phyloP scores from a whole-genome alignment of 2,888 invertebrate species.

The Eupelmus urozonus region DNA sequence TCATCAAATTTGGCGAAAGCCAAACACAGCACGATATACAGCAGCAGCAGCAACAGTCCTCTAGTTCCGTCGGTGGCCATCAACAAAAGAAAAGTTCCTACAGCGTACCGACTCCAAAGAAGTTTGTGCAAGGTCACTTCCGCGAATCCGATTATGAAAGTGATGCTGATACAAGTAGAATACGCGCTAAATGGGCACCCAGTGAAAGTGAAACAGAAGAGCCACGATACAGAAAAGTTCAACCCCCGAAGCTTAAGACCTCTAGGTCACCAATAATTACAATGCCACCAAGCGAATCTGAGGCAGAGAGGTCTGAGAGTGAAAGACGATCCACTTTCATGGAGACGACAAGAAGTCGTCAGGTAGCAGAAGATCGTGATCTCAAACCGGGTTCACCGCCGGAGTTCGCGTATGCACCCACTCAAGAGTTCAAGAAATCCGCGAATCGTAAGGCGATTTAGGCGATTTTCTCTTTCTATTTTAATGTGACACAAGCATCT shows the following conservation, averaged over 20 bases:
- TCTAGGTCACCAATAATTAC: conserved; percentile 79
- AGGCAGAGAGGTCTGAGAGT: conserved; percentile 75
- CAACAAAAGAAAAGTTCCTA: conserved; percentile 62
- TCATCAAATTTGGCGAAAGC: conserved; percentile 83
- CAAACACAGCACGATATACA: conserved; percentile 44
- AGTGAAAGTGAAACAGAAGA: conserved; percentile 80
- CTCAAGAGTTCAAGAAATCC: conserved; percentile 70
- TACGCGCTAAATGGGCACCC: conserved; percentile 83
- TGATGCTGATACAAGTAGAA: conserved; percentile 82
- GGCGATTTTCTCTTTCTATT: conserved; percentile 54
- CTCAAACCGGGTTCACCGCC: conserved; percentile 81
- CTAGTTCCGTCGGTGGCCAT: conserved; percentile 12
- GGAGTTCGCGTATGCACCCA: conserved; percentile 80
- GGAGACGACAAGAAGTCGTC: conserved; percentile 61
- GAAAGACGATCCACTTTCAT: conserved; percentile 68
- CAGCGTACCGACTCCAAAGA: conserved; percentile 80
- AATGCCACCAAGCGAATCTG: conserved; percentile 65
- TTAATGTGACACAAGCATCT: conserved; percentile 35
- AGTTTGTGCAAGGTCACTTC: conserved; percentile 83
- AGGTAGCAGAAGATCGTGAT: conserved; percentile 64
- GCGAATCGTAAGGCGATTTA: conserved; percentile 73
- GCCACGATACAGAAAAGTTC: conserved; percentile 81
- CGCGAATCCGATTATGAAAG: conserved; percentile 85
- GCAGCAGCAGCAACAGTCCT: conserved; percentile 61
- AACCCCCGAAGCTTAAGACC: conserved; percentile 78